Evolutionary conservation across 2,888 invertebrate species (phyloP).

Genomic region (Frankliniella intonsa): DNA sequence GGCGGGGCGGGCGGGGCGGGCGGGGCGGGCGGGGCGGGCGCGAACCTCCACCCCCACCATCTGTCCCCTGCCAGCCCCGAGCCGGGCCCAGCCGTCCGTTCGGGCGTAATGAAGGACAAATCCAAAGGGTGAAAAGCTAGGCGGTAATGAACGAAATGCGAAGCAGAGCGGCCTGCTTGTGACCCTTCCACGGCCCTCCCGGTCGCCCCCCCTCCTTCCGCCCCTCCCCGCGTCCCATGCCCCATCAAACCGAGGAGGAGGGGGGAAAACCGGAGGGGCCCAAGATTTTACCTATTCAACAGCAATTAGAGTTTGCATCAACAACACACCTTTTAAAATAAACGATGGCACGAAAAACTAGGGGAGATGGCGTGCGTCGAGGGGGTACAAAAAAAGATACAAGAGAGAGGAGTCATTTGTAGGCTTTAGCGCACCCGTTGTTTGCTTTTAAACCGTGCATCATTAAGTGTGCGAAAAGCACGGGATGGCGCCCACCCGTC

Average conservation of each 20-base stretch:
- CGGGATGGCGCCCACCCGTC: background rate
- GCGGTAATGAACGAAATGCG: background rate
- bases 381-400: too few species aligned
- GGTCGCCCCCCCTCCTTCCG: too few species aligned
- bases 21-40: background rate
- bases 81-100: background rate
- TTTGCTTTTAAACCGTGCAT: background rate
- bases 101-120: slow-evolving; percentile 6
- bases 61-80: too few species aligned
- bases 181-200: background rate
- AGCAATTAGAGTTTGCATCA: background rate
- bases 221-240: background rate
- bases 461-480: background rate
- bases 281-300: background rate
- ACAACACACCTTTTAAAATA: background rate
- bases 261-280: background rate
- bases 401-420: too few species aligned
- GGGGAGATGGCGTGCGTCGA: background rate
- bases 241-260: background rate
- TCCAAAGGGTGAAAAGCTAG: background rate
- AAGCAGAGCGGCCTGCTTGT: background rate
- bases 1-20: background rate
- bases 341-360: background rate
- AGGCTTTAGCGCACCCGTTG: background rate
- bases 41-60: too few species aligned